Conservation (phyloP, 1,140 invertebrate genomes). For the Drosophila repletoides region DNA sequence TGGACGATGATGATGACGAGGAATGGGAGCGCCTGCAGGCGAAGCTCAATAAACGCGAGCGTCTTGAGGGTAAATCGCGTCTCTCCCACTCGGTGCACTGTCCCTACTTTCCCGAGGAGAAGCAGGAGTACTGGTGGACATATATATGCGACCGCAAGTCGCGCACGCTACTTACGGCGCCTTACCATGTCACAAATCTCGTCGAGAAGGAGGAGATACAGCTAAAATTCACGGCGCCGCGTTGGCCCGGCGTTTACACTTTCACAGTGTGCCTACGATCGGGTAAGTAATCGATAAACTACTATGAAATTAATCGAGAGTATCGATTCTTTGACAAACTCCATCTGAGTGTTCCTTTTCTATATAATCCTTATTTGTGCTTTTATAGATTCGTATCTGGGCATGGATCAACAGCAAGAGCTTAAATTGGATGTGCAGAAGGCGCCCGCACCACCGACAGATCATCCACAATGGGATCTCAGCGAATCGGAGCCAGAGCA, state of each 20-base stretch:
- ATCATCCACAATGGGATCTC: constrained; percentile 98
- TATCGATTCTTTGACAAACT: too few species aligned
- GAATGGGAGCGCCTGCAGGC: constrained; percentile 91
- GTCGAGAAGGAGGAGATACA: constrained; percentile 93
- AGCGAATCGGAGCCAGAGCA: constrained; percentile 95
- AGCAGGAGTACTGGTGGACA: constrained; percentile 99
- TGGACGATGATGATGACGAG: constrained; percentile 88
- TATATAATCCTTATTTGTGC: not conserved
- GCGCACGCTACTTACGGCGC: constrained; percentile 93
- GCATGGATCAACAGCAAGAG: constrained; percentile 94
- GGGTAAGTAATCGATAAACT: constrained; percentile 67
- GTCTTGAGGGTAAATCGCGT: constrained; percentile 96
- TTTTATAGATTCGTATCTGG: constrained; percentile 94
- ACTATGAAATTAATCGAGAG: too few species aligned
- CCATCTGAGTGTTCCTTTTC: not conserved
- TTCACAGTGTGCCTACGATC: constrained; percentile 96
- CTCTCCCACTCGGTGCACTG: constrained; percentile 97
- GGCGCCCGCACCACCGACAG: constrained; percentile 93
- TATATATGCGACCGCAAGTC: constrained; percentile 98
- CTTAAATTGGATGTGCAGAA: constrained; percentile 98
- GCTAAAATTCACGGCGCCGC: constrained; percentile 97
- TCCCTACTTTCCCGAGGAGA: constrained; percentile 97
- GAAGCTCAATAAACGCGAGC: constrained; percentile 91
- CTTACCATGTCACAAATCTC: constrained; percentile 94
- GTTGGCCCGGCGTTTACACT: constrained; percentile 95